Evolutionary conservation across 2,797 vertebrate genomes (phyloP).

Genomic region (Gymnothorax reevesii): DNA sequence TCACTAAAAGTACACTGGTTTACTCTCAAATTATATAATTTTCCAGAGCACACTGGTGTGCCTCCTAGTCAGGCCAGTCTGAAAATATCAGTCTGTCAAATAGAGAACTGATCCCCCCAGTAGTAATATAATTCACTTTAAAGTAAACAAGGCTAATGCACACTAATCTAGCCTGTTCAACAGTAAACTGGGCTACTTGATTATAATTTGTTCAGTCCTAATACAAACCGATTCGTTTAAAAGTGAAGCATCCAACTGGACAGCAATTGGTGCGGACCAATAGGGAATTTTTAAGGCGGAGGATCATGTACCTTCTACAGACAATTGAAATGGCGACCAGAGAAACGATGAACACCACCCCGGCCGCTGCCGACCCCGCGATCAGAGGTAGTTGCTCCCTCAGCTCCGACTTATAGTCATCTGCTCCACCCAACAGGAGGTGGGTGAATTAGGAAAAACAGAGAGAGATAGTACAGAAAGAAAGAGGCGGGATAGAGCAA

Average conservation of each 20-base stretch:
- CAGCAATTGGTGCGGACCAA: background rate
- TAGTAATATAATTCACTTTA: background rate
- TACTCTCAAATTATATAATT: no score
- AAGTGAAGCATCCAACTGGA: background rate
- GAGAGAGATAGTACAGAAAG: conserved; percentile 17
- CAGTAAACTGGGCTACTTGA: background rate
- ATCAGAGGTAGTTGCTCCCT: conserved; percentile 96
- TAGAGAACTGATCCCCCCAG: background rate
- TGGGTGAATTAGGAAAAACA: conserved; percentile 8
- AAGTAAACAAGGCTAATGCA: background rate
- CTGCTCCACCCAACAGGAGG: conserved; percentile 59
- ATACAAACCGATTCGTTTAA: background rate
- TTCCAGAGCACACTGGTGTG: no score
- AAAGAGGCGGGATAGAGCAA: background rate
- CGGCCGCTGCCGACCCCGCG: conserved; percentile 90
- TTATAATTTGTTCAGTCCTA: background rate
- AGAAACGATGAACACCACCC: conserved; percentile 95
- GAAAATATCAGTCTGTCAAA: background rate
- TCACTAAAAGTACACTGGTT: no score
- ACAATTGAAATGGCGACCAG: conserved; percentile 96
- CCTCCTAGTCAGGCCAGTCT: background rate
- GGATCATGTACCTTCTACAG: conserved; percentile 87
- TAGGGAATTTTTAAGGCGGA: background rate
- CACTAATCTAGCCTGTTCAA: background rate
- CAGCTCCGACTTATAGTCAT: conserved; percentile 97